A percentile compares a stretch with the other conserved stretches of the same genome.
Conservation (phyloP, 1,140 invertebrate species). For the Arion vulgaris region DNA sequence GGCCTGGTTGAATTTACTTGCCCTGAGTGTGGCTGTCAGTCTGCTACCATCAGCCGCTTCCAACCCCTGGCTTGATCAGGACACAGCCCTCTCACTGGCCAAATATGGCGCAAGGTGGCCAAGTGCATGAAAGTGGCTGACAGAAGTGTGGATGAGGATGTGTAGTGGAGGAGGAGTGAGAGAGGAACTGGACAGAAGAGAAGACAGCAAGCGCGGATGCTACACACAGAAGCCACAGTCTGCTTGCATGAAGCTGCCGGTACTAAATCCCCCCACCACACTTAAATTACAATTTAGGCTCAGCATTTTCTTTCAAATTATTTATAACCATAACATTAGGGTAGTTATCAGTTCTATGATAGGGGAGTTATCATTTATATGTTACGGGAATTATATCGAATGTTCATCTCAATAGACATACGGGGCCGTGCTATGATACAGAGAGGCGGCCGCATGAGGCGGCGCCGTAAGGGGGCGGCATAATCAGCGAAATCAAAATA, state of each 20-base stretch:
- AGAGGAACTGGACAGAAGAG: slow-evolving; percentile 7
- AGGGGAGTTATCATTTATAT: too few species aligned
- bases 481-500: too few species aligned
- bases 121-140: neutral
- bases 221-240: slow-evolving; percentile 12
- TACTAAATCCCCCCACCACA: neutral
- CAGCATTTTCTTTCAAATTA: neutral
- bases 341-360: too few species aligned
- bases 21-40: neutral
- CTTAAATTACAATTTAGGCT: neutral
- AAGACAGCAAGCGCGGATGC: neutral
- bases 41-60: neutral
- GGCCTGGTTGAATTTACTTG: neutral
- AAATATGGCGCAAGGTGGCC: neutral
- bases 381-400: too few species aligned
- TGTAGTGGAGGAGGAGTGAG: neutral
- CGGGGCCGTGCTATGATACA: too few species aligned
- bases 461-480: too few species aligned
- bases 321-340: neutral
- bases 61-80: neutral
- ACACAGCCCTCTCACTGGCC: neutral
- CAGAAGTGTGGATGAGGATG: neutral
- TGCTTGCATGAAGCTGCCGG: neutral
- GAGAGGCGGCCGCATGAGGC: too few species aligned
- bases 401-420: too few species aligned